Base-by-base conservation (phyloP, 2,888 invertebrate genomes). In the Pachymerium ferrugineum region DNA sequence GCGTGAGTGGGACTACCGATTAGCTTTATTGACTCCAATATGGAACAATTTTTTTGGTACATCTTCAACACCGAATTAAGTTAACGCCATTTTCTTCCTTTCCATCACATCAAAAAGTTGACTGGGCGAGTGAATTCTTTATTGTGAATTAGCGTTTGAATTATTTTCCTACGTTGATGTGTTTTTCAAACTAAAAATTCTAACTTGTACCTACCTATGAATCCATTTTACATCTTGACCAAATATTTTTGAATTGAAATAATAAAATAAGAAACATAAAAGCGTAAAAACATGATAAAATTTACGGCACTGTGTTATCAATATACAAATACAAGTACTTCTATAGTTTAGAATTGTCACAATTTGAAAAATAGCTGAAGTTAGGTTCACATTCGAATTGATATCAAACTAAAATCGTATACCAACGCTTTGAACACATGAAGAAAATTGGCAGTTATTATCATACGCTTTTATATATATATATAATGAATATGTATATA, bases 241-340 rank as follows among this genome's bases (percentile, higher is more conserved):
- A n/a, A n/a, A n/a, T n/a, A n/a, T n/a, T n/a, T n/a, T n/a, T n/a
- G n/a, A n/a, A n/a, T n/a, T n/a, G n/a, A n/a, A n/a, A n/a, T n/a
- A n/a, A n/a, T n/a, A n/a, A n/a, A n/a, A n/a, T n/a, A n/a, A 38
- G 38, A 62, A 62, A 62, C 25, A 28, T 28, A 28, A 62, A 62
- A 28, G 28, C 62, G 62, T 62, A 62, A 62, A 62, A 62, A 25
- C 25, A 62, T 62, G 62, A 62, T 62, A 22, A 62, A 62, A 22
- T 62, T 62, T 62, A 62, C 62, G 62, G 62, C 62, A 62, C 62
- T 28, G 62, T 62, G 62, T 62, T 62, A 62, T 62, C 62, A 62
- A 62, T 62, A 62, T 62, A 62, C 62, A 62, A 25, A 28, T 62
- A 38, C 38, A 54, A 62, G 25, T 62, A 62, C 1, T 62, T 62